Evolutionary conservation across 2,113 vertebrate species (phyloP), one percentile per base, ranked within the genome.

Genomic region (Sylvilagus bachmani): DNA sequence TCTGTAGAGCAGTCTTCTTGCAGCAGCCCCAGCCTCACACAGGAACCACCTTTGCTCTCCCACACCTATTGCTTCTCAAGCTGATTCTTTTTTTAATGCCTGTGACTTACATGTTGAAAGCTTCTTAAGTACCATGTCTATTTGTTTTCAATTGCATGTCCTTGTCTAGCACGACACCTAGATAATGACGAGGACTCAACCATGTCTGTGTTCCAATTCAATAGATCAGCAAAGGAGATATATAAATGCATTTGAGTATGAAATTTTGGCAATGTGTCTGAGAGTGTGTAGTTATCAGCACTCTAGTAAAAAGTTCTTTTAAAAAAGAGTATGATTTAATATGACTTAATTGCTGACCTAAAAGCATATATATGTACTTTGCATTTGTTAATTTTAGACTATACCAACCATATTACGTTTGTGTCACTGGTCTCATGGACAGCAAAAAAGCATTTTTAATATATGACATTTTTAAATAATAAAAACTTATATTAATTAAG

Each of bases 71-170:
- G 29, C 29, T 22, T 77, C 27, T 25, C 13, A 70, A 5, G 0
- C 19, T 44, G 7, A 31, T 10, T 55, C 51, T 58, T 14, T 21
- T 6, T 31, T 62, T 5, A 55, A n/a, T 12, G 13, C 11, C 36
- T 73, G 14, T n/a, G 25, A 33, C 33, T 9, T 10, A 9, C 16
- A 9, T 13, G 66, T 12, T 16, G 3, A 17, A 29, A 70, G 21
- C 24, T 69, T 84, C 61, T 17, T 1, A 2, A 33, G 12, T 1
- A 31, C 24, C 36, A 4, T 12, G 2, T 2, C 31, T 10, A 1
- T 0, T 9, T 36, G 3, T 4, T 2, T 61, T 79, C 9, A 10
- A 44, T 8, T 62, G 66, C 5, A 38, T 19, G 78, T 70, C 66
- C 12, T 33, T 7, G 5, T 78, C 51, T 55, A 33, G 8, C 13